Evolutionary conservation across 2,797 vertebrate genomes (phyloP), one percentile per base, ranked within the genome.

Genomic region (Erethizon dorsatum): DNA sequence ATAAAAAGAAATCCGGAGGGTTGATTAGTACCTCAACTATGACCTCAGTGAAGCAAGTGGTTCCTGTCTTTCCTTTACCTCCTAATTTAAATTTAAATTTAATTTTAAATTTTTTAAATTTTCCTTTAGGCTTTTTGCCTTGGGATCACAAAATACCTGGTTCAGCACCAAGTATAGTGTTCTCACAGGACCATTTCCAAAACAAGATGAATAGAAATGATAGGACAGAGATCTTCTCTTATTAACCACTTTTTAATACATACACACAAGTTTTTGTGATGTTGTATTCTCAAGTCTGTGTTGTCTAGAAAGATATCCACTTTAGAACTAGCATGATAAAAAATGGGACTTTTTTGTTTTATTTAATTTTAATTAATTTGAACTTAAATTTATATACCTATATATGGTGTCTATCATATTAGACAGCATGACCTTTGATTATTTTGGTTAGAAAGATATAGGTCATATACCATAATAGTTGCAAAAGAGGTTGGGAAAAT

Each of bases 121-220:
- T 93, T 88, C 84, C n/a, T 92, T 92, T 83, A 73, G 67, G 18
- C 10, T 79, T 88, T 84, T 88, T 45, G 26, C n/a, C 17, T 79
- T 45, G 5, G 75, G 63, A n/a, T 88, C 75, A 88, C 24, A 92
- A 79, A 88, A 84, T 52, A 84, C 20, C 8, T 75, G 17, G 75
- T 85, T 95, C 9, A 83, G 28, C 4, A 88, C 20, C 24, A 67
- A 71, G 37, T 52, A 26, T 63, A 69, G 63, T 6, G 11, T 88
- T 47, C 61, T 90, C 37, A 88, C 2, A 57, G 50, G 57, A 83
- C 20, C 37, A 50, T 50, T 28, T 77, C 54, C 6, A 95, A 73
- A 94, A 33, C 37, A 41, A 17, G 31, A 82, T 14, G 41, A 82
- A 37, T 1, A 15, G 47, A 63, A 79, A 54, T 61, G 6, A 10